phyloP scores from a whole-genome alignment of 2,113 vertebrate species.

The Callocephalon fimbriatum region DNA sequence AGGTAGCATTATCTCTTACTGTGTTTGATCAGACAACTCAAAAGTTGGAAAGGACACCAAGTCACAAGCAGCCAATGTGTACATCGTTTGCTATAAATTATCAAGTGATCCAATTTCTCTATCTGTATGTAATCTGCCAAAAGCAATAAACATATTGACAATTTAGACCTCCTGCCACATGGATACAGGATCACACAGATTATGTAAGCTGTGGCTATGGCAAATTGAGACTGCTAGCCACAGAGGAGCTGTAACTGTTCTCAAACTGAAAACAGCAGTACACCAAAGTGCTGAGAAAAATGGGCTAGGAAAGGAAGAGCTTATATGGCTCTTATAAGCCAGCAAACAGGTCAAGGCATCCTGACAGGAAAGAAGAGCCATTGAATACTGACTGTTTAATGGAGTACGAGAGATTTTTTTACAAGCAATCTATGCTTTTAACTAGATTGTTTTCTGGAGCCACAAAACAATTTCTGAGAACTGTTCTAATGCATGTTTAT shows the following conservation, averaged over 20 bases:
- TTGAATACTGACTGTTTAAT: background rate
- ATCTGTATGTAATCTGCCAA: background rate
- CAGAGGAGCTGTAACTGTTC: background rate
- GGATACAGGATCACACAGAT: background rate
- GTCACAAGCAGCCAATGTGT: background rate
- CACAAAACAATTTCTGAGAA: background rate
- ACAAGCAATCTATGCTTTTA: background rate
- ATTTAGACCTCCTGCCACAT: background rate
- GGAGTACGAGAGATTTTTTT: background rate
- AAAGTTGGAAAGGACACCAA: background rate
- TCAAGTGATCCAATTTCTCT: background rate
- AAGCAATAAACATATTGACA: background rate
- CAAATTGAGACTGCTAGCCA: background rate
- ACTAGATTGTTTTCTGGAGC: background rate
- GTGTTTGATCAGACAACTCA: background rate
- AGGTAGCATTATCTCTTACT: background rate
- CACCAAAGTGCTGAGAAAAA: background rate
- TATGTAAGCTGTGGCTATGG: background rate
- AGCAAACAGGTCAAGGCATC: background rate
- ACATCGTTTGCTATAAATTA: fast-evolving
- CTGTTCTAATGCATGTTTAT: background rate
- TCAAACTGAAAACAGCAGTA: background rate
- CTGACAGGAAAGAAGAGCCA: background rate
- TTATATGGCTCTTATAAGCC: background rate
- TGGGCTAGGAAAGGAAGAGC: background rate